Base-by-base conservation (phyloP, 2,113 vertebrate species). In the Pangasianodon gigas region DNA sequence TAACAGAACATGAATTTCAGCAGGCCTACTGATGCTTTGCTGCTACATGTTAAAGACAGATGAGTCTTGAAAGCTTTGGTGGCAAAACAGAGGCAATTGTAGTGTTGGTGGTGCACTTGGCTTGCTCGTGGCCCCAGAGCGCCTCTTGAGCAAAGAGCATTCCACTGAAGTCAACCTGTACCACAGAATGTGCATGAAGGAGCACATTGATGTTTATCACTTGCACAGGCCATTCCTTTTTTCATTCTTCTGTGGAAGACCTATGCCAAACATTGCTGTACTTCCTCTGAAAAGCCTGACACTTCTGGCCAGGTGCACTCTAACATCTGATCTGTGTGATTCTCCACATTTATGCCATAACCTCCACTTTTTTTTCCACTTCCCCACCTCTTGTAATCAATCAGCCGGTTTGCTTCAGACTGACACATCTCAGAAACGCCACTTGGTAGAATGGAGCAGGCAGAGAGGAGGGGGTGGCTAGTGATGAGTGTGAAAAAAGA, bases 121-220 rank as follows among this genome's bases (percentile, higher is more conserved):
- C 88, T 88, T 87, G 46, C 75, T 67, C 13, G 11, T 60, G 67
- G 75, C 56, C 77, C 1, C 65, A 83, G 80, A 85, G 85, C 44
- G 32, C 87, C 91, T 89, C 83, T 94, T 93, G 54, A 93, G 87
- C 82, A 82, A 13, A 92, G 89, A 93, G 91, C 93, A 94, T 96
- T 95, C 95, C 93, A 90, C 48, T 1, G 92, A 91, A 92, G 92
- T 95, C 94, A 93, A 89, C 91, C 86, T 75, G 86, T 79, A 82
- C 62, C 85, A 41, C 19, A 75, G 37, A 86, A 58, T 37, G 29
- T 56, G 32, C 58, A 54, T 10, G 29, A 65, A 71, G 41, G 14
- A 79, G 87, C 56, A 62, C 48, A 41, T 85, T 44, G 37, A 46
- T 84, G 82, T 84, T 84, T 84, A 84, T 84, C 24, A 29, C 82